Evolutionary conservation across 2,113 vertebrate species (phyloP).

Genomic region (Eonycteris spelaea): DNA sequence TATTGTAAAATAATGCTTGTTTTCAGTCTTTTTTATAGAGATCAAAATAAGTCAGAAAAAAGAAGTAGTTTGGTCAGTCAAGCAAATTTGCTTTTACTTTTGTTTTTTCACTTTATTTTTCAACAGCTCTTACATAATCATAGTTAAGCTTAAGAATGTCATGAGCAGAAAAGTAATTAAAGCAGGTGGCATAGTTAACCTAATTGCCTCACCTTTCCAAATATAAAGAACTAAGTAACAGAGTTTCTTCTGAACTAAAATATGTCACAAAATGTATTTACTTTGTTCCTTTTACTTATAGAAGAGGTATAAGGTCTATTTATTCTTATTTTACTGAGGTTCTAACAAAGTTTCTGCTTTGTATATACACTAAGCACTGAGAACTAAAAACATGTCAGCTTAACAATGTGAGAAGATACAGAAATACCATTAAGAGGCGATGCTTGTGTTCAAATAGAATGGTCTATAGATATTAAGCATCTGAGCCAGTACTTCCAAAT

Average conservation of each 20-base stretch:
- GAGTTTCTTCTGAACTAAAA: neutral
- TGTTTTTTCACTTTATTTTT: neutral
- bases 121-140: neutral
- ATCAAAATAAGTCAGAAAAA: slow-evolving; percentile 32
- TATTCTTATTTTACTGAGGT: neutral
- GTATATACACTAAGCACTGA: neutral
- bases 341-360: neutral
- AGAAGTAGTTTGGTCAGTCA: neutral
- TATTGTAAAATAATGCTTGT: slow-evolving; percentile 1
- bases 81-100: neutral
- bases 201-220: neutral
- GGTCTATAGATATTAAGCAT: neutral
- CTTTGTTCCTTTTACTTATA: slow-evolving; percentile 2
- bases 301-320: neutral
- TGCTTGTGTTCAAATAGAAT: neutral
- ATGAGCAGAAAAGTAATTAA: neutral
- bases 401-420: neutral
- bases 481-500: neutral
- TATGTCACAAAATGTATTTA: neutral
- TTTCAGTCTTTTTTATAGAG: neutral
- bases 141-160: neutral
- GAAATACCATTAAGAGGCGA: neutral
- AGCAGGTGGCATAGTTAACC: neutral
- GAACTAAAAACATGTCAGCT: neutral
- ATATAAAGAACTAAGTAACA: neutral